These are phyloP conservation scores for Corythornis cristatus DNA, from an alignment of 2,113 vertebrate species.

Conservation along the genomic window DNA sequence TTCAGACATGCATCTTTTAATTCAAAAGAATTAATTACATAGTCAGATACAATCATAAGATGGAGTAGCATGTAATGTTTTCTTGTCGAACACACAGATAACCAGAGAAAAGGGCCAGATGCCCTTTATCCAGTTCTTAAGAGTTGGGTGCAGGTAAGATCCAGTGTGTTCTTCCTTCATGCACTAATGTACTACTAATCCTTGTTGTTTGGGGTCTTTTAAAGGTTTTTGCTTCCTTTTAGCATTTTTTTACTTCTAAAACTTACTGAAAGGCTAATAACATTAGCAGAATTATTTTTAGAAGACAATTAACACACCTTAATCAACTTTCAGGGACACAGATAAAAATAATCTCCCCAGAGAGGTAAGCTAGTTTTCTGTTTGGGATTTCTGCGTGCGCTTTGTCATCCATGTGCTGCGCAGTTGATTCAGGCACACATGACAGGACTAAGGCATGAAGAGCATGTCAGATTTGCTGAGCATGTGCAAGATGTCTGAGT, in stretches of 20 bases:
- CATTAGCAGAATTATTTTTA: neutral
- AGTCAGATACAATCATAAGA: neutral
- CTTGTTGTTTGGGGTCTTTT: neutral
- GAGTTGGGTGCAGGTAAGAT: neutral
- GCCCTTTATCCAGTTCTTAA: neutral
- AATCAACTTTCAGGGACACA: neutral
- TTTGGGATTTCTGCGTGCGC: neutral
- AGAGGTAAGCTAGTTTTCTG: neutral
- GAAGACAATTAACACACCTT: neutral
- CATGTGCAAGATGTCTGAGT: conserved; percentile 29
- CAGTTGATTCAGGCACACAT: accelerated
- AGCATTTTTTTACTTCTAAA: neutral
- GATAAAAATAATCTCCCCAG: neutral
- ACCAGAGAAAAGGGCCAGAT: neutral
- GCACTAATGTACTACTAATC: neutral
- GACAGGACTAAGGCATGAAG: neutral
- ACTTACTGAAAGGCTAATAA: neutral
- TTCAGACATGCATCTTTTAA: neutral
- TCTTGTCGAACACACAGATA: neutral
- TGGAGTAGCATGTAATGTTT: neutral
- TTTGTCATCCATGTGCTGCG: neutral
- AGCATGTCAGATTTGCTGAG: neutral
- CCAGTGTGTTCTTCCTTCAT: neutral
- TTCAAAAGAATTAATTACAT: neutral
- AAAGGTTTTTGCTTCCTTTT: neutral